These are phyloP conservation scores for Strigamia crassipes DNA, from an alignment of 2,888 invertebrate genomes.

Conservation along the genomic window DNA sequence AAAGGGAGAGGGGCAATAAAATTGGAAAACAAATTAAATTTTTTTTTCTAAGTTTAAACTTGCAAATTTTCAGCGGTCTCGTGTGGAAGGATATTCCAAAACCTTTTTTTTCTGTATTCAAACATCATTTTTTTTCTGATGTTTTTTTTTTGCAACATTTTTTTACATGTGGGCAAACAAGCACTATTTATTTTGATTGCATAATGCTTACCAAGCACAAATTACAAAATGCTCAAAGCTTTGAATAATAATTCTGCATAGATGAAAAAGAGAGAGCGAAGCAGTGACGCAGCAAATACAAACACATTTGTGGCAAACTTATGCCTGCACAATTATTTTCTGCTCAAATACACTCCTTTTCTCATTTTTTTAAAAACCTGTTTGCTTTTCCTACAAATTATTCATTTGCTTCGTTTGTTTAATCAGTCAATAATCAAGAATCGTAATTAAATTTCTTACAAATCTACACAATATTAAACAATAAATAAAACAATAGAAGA, in stretches of 20 bases:
- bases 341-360: slow-evolving; percentile 15
- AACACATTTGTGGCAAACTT: slow-evolving; percentile 31
- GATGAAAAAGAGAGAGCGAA: slow-evolving; percentile 2
- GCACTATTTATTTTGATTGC: not conserved
- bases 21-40: slow-evolving; percentile 5
- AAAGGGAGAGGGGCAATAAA: not conserved
- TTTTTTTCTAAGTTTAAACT: not conserved
- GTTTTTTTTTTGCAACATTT: not conserved
- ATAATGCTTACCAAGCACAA: slow-evolving; percentile 17
- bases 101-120: not conserved
- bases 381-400: not conserved
- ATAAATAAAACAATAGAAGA: not conserved
- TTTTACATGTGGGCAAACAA: not conserved
- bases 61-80: not conserved
- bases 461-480: not conserved
- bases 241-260: not conserved
- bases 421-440: not conserved
- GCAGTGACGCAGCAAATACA: slow-evolving; percentile 34
- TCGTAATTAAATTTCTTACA: not conserved
- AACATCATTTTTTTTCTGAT: not conserved
- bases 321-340: not conserved
- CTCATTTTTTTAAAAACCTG: not conserved
- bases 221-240: slow-evolving; percentile 35
- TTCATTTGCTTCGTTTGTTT: not conserved
- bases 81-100: not conserved